Evolutionary conservation across 2,888 invertebrate species (phyloP).

Genomic region (Vanessa cardui): DNA sequence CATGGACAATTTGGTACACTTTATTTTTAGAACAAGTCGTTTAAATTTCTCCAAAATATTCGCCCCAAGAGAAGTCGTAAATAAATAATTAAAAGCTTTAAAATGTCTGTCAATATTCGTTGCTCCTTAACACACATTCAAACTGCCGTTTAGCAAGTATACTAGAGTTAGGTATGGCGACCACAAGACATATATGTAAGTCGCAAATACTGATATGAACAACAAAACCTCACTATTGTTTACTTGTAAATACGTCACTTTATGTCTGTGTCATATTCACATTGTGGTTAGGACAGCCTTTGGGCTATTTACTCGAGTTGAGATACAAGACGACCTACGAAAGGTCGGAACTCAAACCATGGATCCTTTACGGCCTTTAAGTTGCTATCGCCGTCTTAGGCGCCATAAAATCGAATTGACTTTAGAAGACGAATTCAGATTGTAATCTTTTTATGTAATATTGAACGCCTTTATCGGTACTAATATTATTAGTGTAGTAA

Average conservation of each 20-base stretch:
- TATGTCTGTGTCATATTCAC: conserved; percentile 13
- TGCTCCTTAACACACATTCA: not conserved
- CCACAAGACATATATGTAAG: conserved; percentile 15
- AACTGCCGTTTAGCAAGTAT: not conserved
- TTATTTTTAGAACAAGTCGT: no score
- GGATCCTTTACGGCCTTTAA: conserved; percentile 16
- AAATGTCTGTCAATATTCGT: no score
- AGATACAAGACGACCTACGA: conserved; percentile 5
- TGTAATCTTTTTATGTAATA: conserved; percentile 3
- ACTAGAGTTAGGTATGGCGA: no score
- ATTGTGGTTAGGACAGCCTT: conserved; percentile 17
- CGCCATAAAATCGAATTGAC: conserved; percentile 12
- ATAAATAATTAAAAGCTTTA: not conserved
- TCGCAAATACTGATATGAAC: conserved; percentile 23
- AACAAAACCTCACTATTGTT: conserved; percentile 15
- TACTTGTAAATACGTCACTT: conserved; percentile 16
- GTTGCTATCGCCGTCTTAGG: not conserved
- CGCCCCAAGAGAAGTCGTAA: not conserved
- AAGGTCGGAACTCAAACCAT: conserved; percentile 9
- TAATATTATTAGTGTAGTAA: no score
- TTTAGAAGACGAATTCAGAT: conserved; percentile 11
- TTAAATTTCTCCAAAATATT: no score
- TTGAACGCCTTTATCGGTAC: no score
- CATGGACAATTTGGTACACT: no score
- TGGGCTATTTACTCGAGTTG: conserved; percentile 16